Base-by-base conservation (phyloP, 2,797 vertebrate species). In the Pseudotriccus pelzelni region DNA sequence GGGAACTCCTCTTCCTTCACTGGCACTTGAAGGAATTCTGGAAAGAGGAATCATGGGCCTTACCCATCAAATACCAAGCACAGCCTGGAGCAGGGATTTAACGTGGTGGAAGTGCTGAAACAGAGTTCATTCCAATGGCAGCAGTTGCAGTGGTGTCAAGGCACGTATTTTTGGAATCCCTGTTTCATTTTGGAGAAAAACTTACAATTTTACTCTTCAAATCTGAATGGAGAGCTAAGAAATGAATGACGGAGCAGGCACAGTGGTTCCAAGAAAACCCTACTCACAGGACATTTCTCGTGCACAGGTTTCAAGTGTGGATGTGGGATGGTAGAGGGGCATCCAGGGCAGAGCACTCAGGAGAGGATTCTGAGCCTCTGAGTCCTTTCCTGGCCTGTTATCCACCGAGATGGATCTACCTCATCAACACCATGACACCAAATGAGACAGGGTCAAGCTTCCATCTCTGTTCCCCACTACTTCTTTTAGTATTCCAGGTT, bases 281-380 rank as follows among this genome's bases (percentile, higher is more conserved):
- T 11, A 23, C 7, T 64, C 17, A 34, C 1, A 16, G 19, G 34
- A 32, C 1, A 21, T 64, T 60, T 68, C 14, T 64, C 0, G 0
- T 50, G 27, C 10, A 9, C 17, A 22, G 28, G 8, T 76, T 53
- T 55, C 21, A 55, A 43, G 1, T 21, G 50, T 64, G 39, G 17
- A 25, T 49, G 44, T 24, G 60, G n/a, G 43, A 22, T 15, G 64
- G 55, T 15, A 82, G 34, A 78, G 46, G 43, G 27, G 30, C 16
- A 23, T 6, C 41, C 1, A 9, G 43, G 24, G 13, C 39, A 70
- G 50, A 79, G 23, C 46, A 50, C 6, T 15, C 23, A 68, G 6
- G 39, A 24, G 36, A 23, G 47, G 47, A 21, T n/a, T 39, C 28
- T 21, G 20, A 75, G 62, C n/a, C 36, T 21, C 8, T 14, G 37